Conservation (phyloP, 2,797 vertebrate genomes). For the Characodon lateralis region DNA sequence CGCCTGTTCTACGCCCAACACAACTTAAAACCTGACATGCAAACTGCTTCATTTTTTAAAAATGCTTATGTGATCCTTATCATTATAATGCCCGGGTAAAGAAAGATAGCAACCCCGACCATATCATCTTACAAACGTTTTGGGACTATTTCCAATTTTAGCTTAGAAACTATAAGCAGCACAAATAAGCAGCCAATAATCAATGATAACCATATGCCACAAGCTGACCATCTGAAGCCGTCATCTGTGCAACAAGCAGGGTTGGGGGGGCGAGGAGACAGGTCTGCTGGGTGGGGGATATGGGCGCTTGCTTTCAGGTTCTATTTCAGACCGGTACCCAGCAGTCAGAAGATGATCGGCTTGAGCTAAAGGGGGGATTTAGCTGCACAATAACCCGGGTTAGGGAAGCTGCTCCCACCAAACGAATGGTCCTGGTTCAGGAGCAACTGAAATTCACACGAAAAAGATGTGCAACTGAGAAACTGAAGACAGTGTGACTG, state of each 20-base stretch:
- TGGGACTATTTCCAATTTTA: background rate
- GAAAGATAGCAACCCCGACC: background rate
- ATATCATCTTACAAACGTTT: background rate
- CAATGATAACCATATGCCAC: background rate
- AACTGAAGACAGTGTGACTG: too few species aligned
- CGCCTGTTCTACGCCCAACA: background rate
- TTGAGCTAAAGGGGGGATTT: too few species aligned
- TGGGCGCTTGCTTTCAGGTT: too few species aligned
- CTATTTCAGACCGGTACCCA: too few species aligned
- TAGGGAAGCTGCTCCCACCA: too few species aligned
- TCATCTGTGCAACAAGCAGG: background rate
- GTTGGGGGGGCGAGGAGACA: background rate
- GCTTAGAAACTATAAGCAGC: background rate
- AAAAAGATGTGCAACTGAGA: too few species aligned
- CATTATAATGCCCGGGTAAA: background rate
- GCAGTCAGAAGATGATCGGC: too few species aligned
- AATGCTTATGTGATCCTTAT: background rate
- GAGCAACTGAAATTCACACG: too few species aligned
- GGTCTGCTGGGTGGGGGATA: background rate
- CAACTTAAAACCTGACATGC: background rate
- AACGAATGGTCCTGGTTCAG: too few species aligned
- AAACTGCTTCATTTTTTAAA: background rate
- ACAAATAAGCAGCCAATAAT: background rate
- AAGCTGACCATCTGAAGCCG: background rate
- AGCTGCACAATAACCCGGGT: too few species aligned